Conservation (phyloP, 2,113 vertebrate genomes). For the Vimba vimba region DNA sequence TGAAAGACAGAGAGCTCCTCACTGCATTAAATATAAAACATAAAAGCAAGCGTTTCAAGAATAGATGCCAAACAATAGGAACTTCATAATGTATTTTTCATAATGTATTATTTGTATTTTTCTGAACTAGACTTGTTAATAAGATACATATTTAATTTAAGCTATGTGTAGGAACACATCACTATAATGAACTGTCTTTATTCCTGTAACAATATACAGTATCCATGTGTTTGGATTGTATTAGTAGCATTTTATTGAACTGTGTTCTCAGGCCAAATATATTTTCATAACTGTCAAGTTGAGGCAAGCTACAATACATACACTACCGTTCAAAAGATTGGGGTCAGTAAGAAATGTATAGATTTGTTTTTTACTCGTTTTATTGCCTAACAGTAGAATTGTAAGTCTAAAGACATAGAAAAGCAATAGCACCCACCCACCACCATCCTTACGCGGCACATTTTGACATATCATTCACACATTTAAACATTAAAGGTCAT, state of each 20-base stretch:
- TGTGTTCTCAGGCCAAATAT: background rate
- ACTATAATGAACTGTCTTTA: background rate
- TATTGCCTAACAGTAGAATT: background rate
- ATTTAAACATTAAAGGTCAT: background rate
- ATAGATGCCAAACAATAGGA: background rate
- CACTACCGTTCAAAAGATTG: background rate
- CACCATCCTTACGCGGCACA: too few relatives aligned
- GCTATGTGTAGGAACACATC: background rate
- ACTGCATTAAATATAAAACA: background rate
- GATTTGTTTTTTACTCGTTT: background rate
- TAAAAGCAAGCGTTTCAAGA: background rate
- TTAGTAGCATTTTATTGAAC: background rate
- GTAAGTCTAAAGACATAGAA: background rate
- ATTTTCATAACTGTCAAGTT: background rate
- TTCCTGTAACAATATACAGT: background rate
- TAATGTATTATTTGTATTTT: background rate
- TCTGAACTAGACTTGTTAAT: background rate
- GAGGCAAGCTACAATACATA: background rate
- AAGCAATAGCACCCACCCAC: background rate
- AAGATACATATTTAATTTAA: background rate
- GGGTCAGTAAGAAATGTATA: background rate
- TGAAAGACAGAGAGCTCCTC: background rate
- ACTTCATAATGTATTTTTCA: background rate
- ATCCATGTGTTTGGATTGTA: background rate
- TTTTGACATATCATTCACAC: background rate